Evolutionary conservation across 92 coral and sea anemone species (phyloP).

Genomic region (Meandrina meandrites): DNA sequence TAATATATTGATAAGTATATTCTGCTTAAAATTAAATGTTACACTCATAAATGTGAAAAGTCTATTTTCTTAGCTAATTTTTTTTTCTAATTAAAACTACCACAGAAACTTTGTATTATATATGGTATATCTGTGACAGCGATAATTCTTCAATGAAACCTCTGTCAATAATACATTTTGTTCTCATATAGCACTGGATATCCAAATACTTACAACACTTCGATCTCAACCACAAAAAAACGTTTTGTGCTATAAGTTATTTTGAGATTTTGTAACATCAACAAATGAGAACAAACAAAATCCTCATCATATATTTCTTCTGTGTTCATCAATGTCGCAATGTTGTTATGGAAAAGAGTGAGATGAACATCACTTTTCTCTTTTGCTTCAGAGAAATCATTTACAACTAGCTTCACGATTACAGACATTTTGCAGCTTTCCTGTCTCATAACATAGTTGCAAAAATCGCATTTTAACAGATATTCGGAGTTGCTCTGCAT

Average conservation of each 20-base stretch:
- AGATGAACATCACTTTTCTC: neutral
- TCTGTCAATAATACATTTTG: too few species aligned
- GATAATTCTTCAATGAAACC: too few species aligned
- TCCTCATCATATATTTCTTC: constrained; percentile 9
- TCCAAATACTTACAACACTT: too few species aligned
- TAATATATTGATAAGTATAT: too few species aligned
- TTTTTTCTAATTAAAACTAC: too few species aligned
- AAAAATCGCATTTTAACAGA: constrained; percentile 7
- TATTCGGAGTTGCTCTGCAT: neutral
- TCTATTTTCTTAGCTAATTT: too few species aligned
- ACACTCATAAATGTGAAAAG: too few species aligned
- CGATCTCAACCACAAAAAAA: neutral
- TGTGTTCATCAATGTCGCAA: neutral
- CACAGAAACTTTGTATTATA: too few species aligned
- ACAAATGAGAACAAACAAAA: neutral
- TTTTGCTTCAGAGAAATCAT: neutral
- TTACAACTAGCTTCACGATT: neutral
- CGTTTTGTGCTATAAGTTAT: constrained; percentile 1
- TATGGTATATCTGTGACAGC: too few species aligned
- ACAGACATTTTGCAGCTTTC: neutral
- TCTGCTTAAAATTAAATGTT: too few species aligned
- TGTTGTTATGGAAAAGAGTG: neutral
- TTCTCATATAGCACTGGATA: too few species aligned
- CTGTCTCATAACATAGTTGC: neutral
- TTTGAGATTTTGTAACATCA: neutral